Base-by-base conservation (phyloP, 2,888 invertebrate species). In the Mythimna albipuncta region DNA sequence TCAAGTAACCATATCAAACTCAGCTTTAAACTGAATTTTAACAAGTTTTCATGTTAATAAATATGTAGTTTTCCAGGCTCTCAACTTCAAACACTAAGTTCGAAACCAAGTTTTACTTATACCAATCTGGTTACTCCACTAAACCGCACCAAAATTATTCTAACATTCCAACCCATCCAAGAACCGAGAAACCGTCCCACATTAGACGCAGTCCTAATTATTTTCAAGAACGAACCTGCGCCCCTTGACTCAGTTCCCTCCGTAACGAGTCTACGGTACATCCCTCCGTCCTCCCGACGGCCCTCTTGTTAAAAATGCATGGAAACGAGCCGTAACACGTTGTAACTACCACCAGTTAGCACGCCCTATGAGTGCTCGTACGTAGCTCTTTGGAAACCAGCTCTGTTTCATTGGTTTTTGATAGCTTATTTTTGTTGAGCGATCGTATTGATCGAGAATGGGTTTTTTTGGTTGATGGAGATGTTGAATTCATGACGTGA, bases 261-360 rank as follows among this genome's bases (percentile, higher is more conserved):
- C 79, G 85, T 90, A 90, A 91, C 91, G 90, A 91, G 79, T 69
- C 52, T 63, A 77, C 64, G 59, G 64, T 44, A 70, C 32, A 50
- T 54, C 54, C 26, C n/a, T 52, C 50, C 50, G 50, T 52, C 50
- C 64, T 64, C 76, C 67, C 83, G 75, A 87, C 81, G 83, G 83
- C 80, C 61, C 89, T 91, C 82, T 84, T 83, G 88, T 91, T 90
- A 90, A 90, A 91, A 92, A 91, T 91, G 90, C 89, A 90, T 79
- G 86, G 85, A 88, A 91, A 90, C 90, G 87, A 89, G 87, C 77
- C 77, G 77, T 87, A 86, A 85, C 85, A 81, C 75, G 82, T 72
- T 69, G 72, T 82, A 79, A 87, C 84, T 75, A 82, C 75, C 71
- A 65, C 77, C 75, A 57, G 81, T 84, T 84, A 85, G 69, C 81